Evolutionary conservation across 1,140 invertebrate species (phyloP), one percentile per base, ranked within the genome.

Genomic region (Scaptomyza pallida): DNA sequence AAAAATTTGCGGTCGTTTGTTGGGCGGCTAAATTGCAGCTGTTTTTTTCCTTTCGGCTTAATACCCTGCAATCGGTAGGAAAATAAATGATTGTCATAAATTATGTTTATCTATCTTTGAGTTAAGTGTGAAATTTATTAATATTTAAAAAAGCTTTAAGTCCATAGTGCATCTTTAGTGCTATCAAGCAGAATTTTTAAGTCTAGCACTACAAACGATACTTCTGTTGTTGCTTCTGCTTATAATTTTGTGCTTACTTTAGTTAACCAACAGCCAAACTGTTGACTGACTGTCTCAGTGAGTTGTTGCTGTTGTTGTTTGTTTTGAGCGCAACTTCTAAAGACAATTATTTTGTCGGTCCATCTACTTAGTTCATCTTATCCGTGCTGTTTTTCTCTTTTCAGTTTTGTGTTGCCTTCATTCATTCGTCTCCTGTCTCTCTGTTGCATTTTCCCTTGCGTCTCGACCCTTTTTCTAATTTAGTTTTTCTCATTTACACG

Each of bases 331-430:
- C 51, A 75, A 82, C 71, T 79, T 43, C 45, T 21, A 75, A 75
- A 82, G 77, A 88, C 78, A 88, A 88, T 88, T 82, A 88, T 88
- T 68, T 72, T 78, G 65, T 81, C 75, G 52, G 56, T 65, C 57
- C 62, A 37, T 51, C 47, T 45, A 55, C 40, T 15, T 13, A 9
- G 61, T 47, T 26, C 40, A 44, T 26, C 19, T 54, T 69, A 56
- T 77, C 56, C 51, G 33, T 37, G 12, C 33, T 13, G 33, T 37
- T 37, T n/a, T 30, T 48, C 21, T 21, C 19, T 43, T 19, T 43
- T 40, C 37, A 43, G 63, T 57, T 47, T n/a, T 59, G 47, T 50
- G 59, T 50, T 72, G 70, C 72, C 82, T 82, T 75, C 71, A 75
- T 86, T 86, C 78, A 86, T 86, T 88, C 82, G 74, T 88, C 72